Conservation (phyloP, 2,113 vertebrate genomes). For the Seriola aureovittata region DNA sequence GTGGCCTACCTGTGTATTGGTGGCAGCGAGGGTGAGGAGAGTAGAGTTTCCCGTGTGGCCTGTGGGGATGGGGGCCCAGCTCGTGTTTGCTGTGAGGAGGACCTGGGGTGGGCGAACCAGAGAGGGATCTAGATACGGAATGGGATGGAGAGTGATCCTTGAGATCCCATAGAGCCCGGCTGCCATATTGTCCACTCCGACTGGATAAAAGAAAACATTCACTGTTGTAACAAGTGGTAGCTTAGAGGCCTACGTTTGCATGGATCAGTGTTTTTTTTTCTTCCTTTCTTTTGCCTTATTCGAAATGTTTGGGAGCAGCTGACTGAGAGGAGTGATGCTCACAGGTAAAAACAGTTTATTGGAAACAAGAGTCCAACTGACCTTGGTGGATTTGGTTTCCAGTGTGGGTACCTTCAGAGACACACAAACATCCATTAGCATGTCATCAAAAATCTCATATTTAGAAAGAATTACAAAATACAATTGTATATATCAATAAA, state of each 20-base stretch:
- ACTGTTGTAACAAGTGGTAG: neutral
- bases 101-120: slow-evolving; percentile 66
- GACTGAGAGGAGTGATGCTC: neutral
- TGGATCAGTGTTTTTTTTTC: neutral
- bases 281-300: neutral
- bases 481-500: neutral
- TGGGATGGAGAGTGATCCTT: slow-evolving; percentile 56
- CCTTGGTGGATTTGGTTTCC: slow-evolving; percentile 83
- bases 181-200: slow-evolving; percentile 48
- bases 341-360: slow-evolving; percentile 10
- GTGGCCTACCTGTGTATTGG: slow-evolving; percentile 47
- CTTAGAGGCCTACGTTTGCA: neutral
- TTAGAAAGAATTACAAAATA: neutral
- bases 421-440: slow-evolving; percentile 30
- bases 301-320: neutral
- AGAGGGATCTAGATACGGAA: slow-evolving; percentile 71
- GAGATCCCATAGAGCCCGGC: slow-evolving; percentile 34
- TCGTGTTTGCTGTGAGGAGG: slow-evolving; percentile 61
- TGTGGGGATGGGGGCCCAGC: slow-evolving; percentile 55
- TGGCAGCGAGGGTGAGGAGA: slow-evolving; percentile 51
- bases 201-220: slow-evolving; percentile 28
- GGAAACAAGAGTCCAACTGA: slow-evolving; percentile 56
- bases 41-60: slow-evolving; percentile 43
- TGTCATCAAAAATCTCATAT: neutral
- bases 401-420: slow-evolving; percentile 88